Evolutionary conservation across 2,113 vertebrate species (phyloP), one percentile per base, ranked within the genome.

Genomic region (Cercocebus atys): DNA sequence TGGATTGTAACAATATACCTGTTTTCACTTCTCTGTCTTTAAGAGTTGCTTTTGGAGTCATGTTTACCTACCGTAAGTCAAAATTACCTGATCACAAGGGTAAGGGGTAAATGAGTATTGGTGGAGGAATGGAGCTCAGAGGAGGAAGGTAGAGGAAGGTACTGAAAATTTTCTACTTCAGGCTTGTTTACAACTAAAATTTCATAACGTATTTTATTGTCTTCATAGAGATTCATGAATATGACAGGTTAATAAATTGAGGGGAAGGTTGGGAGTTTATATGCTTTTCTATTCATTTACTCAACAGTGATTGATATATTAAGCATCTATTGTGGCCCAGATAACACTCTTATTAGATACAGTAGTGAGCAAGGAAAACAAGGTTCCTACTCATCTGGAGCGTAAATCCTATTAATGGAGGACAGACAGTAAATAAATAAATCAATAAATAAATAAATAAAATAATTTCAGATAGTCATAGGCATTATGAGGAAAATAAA

Each of bases 141-240:
- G 14, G 40, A 70, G n/a, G 38, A 88, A 66, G 32, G 27, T 66
- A 92, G 78, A 94, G 32, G n/a, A 89, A 45, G 23, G 25, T 92
- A 59, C 14, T 40, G 18, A 64, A 55, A 72, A n/a, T 76, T 70
- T 40, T 11, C 30, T 35, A 1, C 45, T 79, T 91, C 90, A 95
- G 35, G 64, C 45, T 95, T 95, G 35, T 18, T 76, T 90, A 55
- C n/a, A 38, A 81, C 59, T 68, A 88, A 96, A 93, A 82, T 89
- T 75, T 50, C 57, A 32, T 83, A 87, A 84, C 80, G 81, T 30
- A 40, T 50, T 90, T 73, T 95, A 47, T 40, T 75, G 35, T 90
- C 32, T 94, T 83, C 50, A 83, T 55, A 88, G 92, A 94, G 35
- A 1, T 2, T 94, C 18, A 32, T 64, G 35, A 22, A 40, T 83